phyloP scores from a whole-genome alignment of 2,888 invertebrate species.

The Eupithecia pulchellata region DNA sequence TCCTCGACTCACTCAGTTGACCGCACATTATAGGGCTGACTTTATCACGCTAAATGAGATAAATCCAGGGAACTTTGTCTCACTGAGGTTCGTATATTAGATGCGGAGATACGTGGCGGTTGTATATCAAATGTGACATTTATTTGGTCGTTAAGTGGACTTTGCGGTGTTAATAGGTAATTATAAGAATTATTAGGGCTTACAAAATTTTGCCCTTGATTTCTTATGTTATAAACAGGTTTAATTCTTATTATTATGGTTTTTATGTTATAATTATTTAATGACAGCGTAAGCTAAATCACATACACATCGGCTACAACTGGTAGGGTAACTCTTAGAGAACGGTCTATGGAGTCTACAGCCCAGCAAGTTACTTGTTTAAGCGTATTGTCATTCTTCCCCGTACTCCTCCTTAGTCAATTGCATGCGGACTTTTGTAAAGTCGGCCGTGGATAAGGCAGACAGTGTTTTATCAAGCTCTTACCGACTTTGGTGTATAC shows the following conservation, averaged over 20 bases:
- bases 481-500: no score
- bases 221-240: background rate
- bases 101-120: constrained; percentile 19
- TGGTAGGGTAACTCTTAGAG: no score
- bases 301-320: no score
- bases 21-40: constrained; percentile 29
- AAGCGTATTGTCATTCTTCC: no score
- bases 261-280: no score
- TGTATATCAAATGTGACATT: constrained; percentile 26
- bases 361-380: no score
- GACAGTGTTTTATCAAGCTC: no score
- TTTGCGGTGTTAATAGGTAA: constrained; percentile 19
- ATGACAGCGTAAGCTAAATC: no score
- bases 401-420: no score
- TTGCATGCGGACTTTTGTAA: no score
- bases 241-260: background rate
- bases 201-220: background rate
- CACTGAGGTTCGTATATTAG: constrained; percentile 29
- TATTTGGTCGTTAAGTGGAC: constrained; percentile 20
- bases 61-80: constrained; percentile 32
- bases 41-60: constrained; percentile 39
- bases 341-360: no score
- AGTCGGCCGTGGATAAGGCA: no score
- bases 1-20: constrained; percentile 27
- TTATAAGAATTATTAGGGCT: constrained; percentile 12